phyloP scores from a whole-genome alignment of 37 sponge, comb jelly and placozoan genomes.

The Oscarella lobularis region DNA sequence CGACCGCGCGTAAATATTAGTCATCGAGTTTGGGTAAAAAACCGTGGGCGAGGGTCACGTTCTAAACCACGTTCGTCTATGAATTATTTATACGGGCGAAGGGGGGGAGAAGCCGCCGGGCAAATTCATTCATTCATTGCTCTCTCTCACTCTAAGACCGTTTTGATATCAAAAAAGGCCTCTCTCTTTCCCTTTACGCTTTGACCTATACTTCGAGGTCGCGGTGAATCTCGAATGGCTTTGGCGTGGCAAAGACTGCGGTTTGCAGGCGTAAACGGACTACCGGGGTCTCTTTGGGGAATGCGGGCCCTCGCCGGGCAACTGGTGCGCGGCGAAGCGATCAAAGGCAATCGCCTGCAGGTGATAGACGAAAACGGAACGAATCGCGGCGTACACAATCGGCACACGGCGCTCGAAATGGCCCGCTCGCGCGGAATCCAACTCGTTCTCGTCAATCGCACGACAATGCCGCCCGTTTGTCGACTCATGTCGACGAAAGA shows the following conservation, averaged over 20 bases:
- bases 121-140: too few relatives aligned
- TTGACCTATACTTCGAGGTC: too few relatives aligned
- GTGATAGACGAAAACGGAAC: slow-evolving; percentile 42
- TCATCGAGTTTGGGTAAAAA: neutral
- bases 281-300: too few relatives aligned
- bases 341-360: slow-evolving; percentile 10
- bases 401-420: slow-evolving; percentile 16
- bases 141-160: too few relatives aligned
- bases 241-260: too few relatives aligned
- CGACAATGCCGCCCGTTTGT: slow-evolving; percentile 9
- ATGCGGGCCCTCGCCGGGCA: too few relatives aligned
- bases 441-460: slow-evolving; percentile 6
- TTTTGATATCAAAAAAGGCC: too few relatives aligned
- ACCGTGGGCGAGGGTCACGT: neutral
- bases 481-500: slow-evolving; percentile 20
- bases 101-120: too few relatives aligned
- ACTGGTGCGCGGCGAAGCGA: neutral
- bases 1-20: neutral
- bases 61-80: neutral
- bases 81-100: too few relatives aligned
- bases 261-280: too few relatives aligned
- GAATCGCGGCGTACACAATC: slow-evolving; percentile 38
- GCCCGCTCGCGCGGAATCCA: slow-evolving; percentile 21
- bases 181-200: too few relatives aligned
- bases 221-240: too few relatives aligned